Percentiles rank a stretch among this genome's conserved stretches.
phyloP scores from a whole-genome alignment of 2,113 vertebrate genomes.

The Tyto alba region DNA sequence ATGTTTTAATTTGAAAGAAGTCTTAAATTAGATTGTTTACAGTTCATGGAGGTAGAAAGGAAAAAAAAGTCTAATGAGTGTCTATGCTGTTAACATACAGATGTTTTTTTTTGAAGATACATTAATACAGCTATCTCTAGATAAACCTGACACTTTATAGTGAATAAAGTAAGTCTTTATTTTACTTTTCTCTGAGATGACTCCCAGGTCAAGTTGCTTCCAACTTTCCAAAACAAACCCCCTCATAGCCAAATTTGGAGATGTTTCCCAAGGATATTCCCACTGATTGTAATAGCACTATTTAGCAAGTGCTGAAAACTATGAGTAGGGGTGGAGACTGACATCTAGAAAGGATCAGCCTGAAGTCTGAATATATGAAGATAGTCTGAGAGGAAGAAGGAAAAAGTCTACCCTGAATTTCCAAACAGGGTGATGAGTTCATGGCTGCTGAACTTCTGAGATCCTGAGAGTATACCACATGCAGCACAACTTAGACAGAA shows the following conservation, averaged over 20 bases:
- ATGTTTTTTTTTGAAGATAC: not conserved
- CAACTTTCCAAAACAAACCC: constrained; percentile 27
- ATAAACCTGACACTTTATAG: not conserved
- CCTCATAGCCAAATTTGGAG: not conserved
- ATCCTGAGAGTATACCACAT: not conserved
- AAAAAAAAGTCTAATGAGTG: not conserved
- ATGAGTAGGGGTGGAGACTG: not conserved
- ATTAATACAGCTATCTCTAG: not conserved
- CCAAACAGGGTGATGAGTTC: not conserved
- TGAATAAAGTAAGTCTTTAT: not conserved
- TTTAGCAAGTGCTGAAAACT: not conserved
- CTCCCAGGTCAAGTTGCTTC: constrained; percentile 5
- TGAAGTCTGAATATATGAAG: not conserved
- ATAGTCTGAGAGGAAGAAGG: not conserved
- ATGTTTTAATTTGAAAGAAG: not conserved
- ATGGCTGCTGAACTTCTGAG: not conserved
- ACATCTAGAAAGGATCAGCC: not conserved
- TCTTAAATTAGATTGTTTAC: not conserved
- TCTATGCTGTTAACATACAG: not conserved
- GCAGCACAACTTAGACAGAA: not conserved
- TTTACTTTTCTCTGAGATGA: constrained; percentile 1
- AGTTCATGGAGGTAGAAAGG: not conserved
- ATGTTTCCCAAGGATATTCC: not conserved
- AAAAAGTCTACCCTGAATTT: not conserved
- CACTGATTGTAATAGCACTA: not conserved